phyloP scores from a whole-genome alignment of 2,797 vertebrate species.

The Melanotaenia boesemani region DNA sequence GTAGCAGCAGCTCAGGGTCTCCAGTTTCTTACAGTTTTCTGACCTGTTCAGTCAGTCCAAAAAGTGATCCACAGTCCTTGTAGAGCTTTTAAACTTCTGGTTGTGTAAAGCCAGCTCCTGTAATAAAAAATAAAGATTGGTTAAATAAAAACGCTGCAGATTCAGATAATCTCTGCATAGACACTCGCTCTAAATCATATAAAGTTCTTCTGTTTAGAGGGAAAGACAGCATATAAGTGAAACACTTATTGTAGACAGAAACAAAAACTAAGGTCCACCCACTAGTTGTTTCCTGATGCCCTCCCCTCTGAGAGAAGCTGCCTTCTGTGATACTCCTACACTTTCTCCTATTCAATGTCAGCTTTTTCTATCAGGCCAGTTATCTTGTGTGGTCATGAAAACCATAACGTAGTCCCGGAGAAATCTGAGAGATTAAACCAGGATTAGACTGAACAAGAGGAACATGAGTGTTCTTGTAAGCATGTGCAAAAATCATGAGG shows the following conservation, averaged over 20 bases:
- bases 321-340: conserved; percentile 28
- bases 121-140: conserved; percentile 41
- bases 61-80: conserved; percentile 27
- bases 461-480: background rate
- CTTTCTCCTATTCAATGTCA: conserved; percentile 49
- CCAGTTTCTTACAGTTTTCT: conserved; percentile 46
- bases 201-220: conserved; percentile 79
- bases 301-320: conserved; percentile 60
- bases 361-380: conserved; percentile 70
- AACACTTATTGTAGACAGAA: conserved; percentile 57
- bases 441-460: conserved; percentile 1
- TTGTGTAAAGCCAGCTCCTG: conserved; percentile 11
- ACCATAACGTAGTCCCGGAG: conserved; percentile 52
- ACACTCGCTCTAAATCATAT: conserved; percentile 26
- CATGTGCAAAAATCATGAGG: background rate
- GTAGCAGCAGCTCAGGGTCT: conserved; percentile 39
- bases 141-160: conserved; percentile 13
- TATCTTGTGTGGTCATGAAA: conserved; percentile 54
- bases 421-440: conserved; percentile 10
- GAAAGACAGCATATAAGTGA: conserved; percentile 45
- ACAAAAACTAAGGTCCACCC: conserved; percentile 76
- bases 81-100: conserved; percentile 28
- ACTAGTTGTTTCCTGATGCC: conserved; percentile 76
- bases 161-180: background rate
- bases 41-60: conserved; percentile 36